Base-by-base conservation (phyloP, 2,797 vertebrate species). In the Halcyon chelicuti region DNA sequence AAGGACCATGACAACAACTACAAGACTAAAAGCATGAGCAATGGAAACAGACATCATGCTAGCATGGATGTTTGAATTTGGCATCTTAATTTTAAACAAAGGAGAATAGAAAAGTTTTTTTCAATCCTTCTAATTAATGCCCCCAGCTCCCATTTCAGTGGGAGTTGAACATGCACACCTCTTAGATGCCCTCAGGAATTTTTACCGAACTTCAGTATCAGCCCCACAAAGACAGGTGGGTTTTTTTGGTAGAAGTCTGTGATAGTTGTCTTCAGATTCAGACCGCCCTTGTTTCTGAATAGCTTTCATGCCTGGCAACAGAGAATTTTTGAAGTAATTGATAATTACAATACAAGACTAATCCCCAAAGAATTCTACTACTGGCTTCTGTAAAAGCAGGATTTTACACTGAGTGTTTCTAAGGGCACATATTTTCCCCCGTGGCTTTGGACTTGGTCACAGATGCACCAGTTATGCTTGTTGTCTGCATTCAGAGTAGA, bases 81-180 rank as follows among this genome's bases (percentile, higher is more conserved):
- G 77, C 75, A 94, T 84, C 55, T 92, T 91, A 55, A 35, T 93
- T 92, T 74, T 89, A 95, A 94, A 94, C 85, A 95, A 90, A 94
- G 72, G 68, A 74, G 35, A 35, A 70, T 0, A 75, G 65, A 77
- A 71, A 46, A 74, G n/a, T 58, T 31, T 77, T 91, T 96, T 86
- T 90, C 68, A 95, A 86, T 66, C 73, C 62, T 67, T 46, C 86
- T 86, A 37, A 39, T 62, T 62, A 82, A 80, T 35, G 62, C n/a
- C 39, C 33, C 12, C 67, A 72, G 4, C 13, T 85, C 61, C 31
- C 29, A 23, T 52, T 89, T 65, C 63, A 91, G 73, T 8, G 62
- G 33, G 55, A 83, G 65, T 0, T 77, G 84, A 90, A 71, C 52
- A 29, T 1, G 11, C 29, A 51, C 35, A 44, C 19, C 29, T 79